Base-by-base conservation (phyloP, 2,797 vertebrate genomes). In the Gambelia wislizenii region DNA sequence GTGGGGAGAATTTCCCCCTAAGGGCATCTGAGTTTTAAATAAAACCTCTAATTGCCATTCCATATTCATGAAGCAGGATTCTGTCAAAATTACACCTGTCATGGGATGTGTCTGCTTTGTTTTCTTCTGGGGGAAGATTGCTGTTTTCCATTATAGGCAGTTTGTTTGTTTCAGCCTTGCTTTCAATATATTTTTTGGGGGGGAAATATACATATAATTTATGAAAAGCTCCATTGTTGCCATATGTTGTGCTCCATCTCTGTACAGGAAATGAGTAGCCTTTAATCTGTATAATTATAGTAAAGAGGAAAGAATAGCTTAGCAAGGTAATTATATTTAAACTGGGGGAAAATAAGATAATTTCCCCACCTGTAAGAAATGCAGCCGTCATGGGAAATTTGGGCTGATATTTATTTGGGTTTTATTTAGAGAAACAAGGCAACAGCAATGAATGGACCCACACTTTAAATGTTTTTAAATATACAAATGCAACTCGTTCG, bases 301-400 rank as follows among this genome's bases (percentile, higher is more conserved):
- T 84, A 90, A 86, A 59, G 69, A 47, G 67, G 87, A 90, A 49
- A 87, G 85, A 83, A 78, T 74, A 76, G 61, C 64, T 70, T 72
- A 47, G 83, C 42, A 42, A 36, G 61, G 42, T 80, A 1, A 52
- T 95, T 94, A 93, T 70, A 70, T 70, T 69, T 79, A 84, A 89
- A 83, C 87, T 70, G 61, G 74, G 85, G 92, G 91, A 90, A 94
- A 94, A 93, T 94, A 93, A 92, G 47, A 80, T 90, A 42, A 78
- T 49, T 75, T 47, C 61, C 74, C 59, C 64, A 44, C 47, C 87
- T 0, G 75, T 33, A 7, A 72, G 83, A 80, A 7, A 30, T 16
- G 61, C 16, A 59, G 74, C 59, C 18, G 20, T 4, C 9, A 12
- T 59, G 18, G 64, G 42, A 81, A 47, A 64, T 47, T 42, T 80